A percentile compares a stretch with the other conserved stretches of the same genome.
Evolutionary conservation across 1,140 invertebrate species (phyloP).

Genomic region (Leptinotarsa texana): DNA sequence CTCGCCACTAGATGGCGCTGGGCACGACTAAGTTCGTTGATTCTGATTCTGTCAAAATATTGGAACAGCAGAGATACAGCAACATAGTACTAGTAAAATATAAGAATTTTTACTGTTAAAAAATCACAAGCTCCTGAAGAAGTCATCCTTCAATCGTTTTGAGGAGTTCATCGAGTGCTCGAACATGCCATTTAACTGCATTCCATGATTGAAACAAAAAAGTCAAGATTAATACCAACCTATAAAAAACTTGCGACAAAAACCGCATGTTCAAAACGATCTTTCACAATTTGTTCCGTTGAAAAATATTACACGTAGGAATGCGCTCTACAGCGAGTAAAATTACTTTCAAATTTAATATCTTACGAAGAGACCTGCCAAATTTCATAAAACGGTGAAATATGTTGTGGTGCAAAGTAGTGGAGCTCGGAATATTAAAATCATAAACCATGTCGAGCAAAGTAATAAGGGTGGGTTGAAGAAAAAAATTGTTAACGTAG

Average conservation of each 20-base stretch:
- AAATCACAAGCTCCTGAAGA: too few relatives aligned
- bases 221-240: too few relatives aligned
- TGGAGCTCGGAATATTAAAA: conserved; percentile 8
- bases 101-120: too few relatives aligned
- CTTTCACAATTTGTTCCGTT: not conserved
- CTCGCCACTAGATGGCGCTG: too few relatives aligned
- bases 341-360: conserved; percentile 7
- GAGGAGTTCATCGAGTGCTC: too few relatives aligned
- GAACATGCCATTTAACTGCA: not conserved
- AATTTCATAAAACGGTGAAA: conserved; percentile 6
- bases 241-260: not conserved
- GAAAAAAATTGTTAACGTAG: not conserved
- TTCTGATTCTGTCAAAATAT: too few relatives aligned
- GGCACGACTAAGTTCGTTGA: too few relatives aligned
- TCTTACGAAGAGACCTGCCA: not conserved
- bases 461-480: conserved; percentile 1
- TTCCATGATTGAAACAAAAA: not conserved
- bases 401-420: conserved; percentile 3
- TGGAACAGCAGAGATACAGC: too few relatives aligned
- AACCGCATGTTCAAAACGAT: not conserved
- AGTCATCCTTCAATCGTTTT: too few relatives aligned
- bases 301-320: not conserved
- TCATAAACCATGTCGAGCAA: conserved; percentile 2
- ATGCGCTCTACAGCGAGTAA: not conserved
- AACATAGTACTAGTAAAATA: too few relatives aligned